These are phyloP conservation scores for Acipenser transmontanus DNA, from an alignment of 2,797 vertebrate species.

Conservation along the genomic window DNA sequence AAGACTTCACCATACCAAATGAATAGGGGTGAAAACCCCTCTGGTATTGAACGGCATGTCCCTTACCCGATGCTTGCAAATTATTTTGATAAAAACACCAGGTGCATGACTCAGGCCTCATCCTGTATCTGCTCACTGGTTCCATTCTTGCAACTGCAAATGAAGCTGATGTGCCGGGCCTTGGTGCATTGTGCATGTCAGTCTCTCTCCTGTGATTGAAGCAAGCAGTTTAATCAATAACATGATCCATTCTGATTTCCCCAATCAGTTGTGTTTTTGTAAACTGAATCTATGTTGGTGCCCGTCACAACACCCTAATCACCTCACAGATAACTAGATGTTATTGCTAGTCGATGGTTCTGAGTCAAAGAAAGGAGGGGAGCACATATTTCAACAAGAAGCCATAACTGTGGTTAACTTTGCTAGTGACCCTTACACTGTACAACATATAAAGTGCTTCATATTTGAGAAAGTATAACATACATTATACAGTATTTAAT, in stretches of 20 bases:
- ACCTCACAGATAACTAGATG: not conserved
- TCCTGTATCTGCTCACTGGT: constrained; percentile 1
- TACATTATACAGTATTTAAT: too few relatives aligned
- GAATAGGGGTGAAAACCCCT: too few relatives aligned
- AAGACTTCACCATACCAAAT: too few relatives aligned
- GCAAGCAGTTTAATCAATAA: constrained; percentile 39
- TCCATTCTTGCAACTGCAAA: constrained; percentile 10
- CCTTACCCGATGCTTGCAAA: constrained; percentile 24
- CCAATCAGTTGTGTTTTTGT: constrained; percentile 38
- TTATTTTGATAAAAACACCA: constrained; percentile 22
- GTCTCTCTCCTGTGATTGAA: constrained; percentile 29
- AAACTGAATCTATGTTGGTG: constrained; percentile 33
- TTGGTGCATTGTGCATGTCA: constrained; percentile 26
- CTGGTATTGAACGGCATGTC: too few relatives aligned
- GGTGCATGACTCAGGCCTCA: not conserved
- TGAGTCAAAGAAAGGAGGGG: too few relatives aligned
- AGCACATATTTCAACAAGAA: too few relatives aligned
- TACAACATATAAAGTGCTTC: too few relatives aligned
- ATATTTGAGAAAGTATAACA: too few relatives aligned
- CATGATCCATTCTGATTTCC: constrained; percentile 37
- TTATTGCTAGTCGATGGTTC: too few relatives aligned
- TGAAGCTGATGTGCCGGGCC: constrained; percentile 1
- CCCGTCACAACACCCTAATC: constrained; percentile 33
- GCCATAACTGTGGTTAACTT: too few relatives aligned
- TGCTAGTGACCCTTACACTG: too few relatives aligned